Evolutionary conservation across 2,888 invertebrate genomes (phyloP), one percentile per base, ranked within the genome.

Genomic region (Volucella zonaria): DNA sequence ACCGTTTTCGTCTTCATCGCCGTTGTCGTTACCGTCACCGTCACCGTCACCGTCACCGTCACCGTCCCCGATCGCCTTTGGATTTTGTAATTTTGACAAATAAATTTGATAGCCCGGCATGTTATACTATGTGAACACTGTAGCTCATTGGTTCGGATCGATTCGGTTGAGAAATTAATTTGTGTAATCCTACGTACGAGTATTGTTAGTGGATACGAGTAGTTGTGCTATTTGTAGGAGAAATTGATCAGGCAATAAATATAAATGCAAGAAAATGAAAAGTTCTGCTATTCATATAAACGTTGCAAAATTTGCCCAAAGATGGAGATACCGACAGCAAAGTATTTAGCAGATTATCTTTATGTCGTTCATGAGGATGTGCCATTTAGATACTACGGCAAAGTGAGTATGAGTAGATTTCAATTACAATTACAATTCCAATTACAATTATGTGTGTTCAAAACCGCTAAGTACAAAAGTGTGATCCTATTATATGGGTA

Each of bases 231-330:
- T 45, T 42, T 68, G 18, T 47, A 68, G 68, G 68, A 56, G 45
- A 76, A 73, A 77, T 64, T 85, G 56, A 62, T 15, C 59, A 14
- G 43, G 11, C 43, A 79, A 79, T 11, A 79, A 47, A 64, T 76
- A 87, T 89, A 90, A 91, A 91, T 91, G 91, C 91, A 90, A 90
- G 91, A 91, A 91, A 91, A 91, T 91, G 91, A 90, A 88, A 91
- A 91, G 87, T 90, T 90, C 88, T 90, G 89, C 87, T 90, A 88
- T 82, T 77, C 87, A 70, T 89, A 90, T 82, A 91, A 91, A 88
- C 91, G 91, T 87, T 91, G 90, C 85, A 89, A 91, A 87, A 90
- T 91, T 89, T 91, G 91, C 88, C 91, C 91, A 81, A 91, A 89
- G 89, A 91, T 91, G 91, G 92, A 91, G 87, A 90, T 91, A 89